Evolutionary conservation across 2,113 vertebrate species (phyloP), one percentile per base, ranked within the genome.

Genomic region (Alligator sinensis): DNA sequence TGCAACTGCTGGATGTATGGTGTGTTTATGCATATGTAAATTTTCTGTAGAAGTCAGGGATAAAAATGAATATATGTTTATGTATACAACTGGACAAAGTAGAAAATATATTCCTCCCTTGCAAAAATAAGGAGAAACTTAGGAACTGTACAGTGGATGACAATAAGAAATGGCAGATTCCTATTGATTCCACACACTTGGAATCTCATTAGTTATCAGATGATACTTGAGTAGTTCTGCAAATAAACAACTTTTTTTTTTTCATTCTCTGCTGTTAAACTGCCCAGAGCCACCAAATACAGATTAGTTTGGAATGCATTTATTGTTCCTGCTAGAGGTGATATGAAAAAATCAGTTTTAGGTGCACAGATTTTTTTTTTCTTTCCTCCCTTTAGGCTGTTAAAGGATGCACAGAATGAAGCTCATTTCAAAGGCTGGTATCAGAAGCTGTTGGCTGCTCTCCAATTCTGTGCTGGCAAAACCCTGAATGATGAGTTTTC

Each of bases 371-470:
- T 95, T 13, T 72, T 80, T 91, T 93, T 97, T 9, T 6, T 7
- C 22, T 28, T 17, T 95, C 38, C 30, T 92, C 88, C 91, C 96
- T 96, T 72, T 77, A 98, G 98, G 98, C 96, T 98, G 89, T 94
- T 98, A 95, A 97, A 94, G 88, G 97, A 98, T 88, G 97, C 97
- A 79, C 86, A 96, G 87, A 97, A 97, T 88, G 98, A 98, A 97
- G 85, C 95, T 96, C 95, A 97, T 96, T 98, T 98, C 96, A 97
- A 95, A 96, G 94, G 76, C 79, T 97, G 97, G 97, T 98, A 98
- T 92, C 95, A 74, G 95, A 98, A 98, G 87, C 61, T 97, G 2
- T 81, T 98, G 96, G 97, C 97, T 59, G 97, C 98, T 92, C 96
- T 98, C 95, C 97, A 97, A 4, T 97, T 97, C 94, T 98, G 96